Conservation (phyloP, 2,797 vertebrate species). For the Pygocentrus nattereri region DNA sequence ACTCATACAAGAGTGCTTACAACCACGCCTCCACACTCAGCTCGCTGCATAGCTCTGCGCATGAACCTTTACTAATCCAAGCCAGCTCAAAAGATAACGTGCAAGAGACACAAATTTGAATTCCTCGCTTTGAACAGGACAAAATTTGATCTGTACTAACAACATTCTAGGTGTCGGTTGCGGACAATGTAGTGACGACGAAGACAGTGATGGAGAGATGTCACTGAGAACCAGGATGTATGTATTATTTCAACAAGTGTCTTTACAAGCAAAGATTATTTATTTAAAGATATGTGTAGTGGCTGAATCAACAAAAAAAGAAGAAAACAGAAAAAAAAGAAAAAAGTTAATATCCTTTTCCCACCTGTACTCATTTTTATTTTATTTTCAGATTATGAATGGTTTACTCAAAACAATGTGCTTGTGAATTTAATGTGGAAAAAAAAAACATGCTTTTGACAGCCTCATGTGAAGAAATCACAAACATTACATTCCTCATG, state of each 20-base stretch:
- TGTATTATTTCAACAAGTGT: conserved; percentile 98
- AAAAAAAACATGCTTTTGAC: conserved; percentile 23
- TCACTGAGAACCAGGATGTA: conserved; percentile 92
- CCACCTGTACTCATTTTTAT: conserved; percentile 74
- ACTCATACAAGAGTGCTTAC: conserved; percentile 98
- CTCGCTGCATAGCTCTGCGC: conserved; percentile 98
- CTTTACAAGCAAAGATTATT: conserved; percentile 99
- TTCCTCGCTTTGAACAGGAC: conserved; percentile 67
- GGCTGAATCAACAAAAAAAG: conserved; percentile 94
- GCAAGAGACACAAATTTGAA: conserved; percentile 99
- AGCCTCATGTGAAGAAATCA: conserved; percentile 31
- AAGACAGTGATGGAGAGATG: conserved; percentile 74
- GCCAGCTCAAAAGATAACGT: conserved; percentile 99
- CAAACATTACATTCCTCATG: conserved; percentile 22
- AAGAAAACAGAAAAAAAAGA: conserved; percentile 85
- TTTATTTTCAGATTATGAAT: conserved; percentile 79
- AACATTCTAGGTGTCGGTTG: conserved; percentile 31
- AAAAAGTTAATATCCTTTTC: conserved; percentile 81
- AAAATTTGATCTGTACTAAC: conserved; percentile 58
- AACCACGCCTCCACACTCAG: conserved; percentile 97
- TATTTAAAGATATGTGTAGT: conserved; percentile 99
- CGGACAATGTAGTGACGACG: conserved; percentile 57
- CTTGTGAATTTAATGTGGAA: conserved; percentile 48
- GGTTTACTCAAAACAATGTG: conserved; percentile 73
- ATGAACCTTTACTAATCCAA: conserved; percentile 99